phyloP scores from a whole-genome alignment of 2,888 invertebrate genomes.

The Amblyjoppa fuscipennis region DNA sequence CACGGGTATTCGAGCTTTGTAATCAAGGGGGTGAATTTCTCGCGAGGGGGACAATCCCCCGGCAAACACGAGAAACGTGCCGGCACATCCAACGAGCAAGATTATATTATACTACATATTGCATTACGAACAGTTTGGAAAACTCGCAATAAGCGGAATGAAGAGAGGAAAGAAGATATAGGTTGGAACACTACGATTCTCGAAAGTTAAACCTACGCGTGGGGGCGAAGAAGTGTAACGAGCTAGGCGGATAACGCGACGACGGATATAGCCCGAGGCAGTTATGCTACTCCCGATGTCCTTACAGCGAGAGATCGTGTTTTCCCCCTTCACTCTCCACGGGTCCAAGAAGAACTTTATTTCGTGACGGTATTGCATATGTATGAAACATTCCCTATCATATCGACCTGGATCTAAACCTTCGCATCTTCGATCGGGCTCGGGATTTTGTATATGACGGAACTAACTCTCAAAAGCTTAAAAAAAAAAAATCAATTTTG shows the following conservation, averaged over 20 bases:
- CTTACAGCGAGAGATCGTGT: slow-evolving; percentile 40
- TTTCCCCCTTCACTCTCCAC: slow-evolving; percentile 26
- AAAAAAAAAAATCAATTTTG: too few species aligned
- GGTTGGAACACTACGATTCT: not conserved
- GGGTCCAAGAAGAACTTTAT: slow-evolving; percentile 60
- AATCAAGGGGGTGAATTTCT: slow-evolving; percentile 35
- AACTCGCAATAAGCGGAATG: slow-evolving; percentile 34
- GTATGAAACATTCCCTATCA: not conserved
- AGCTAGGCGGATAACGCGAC: slow-evolving; percentile 20
- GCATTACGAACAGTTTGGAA: slow-evolving; percentile 27
- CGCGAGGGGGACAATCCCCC: slow-evolving; percentile 9
- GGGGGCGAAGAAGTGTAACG: slow-evolving; percentile 33
- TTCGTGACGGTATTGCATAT: slow-evolving; percentile 25
- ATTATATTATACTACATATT: slow-evolving; percentile 37
- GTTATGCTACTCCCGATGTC: slow-evolving; percentile 29
- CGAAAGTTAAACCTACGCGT: not conserved
- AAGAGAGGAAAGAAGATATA: not conserved
- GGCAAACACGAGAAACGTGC: slow-evolving; percentile 44
- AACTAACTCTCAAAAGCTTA: too few species aligned
- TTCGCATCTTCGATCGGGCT: too few species aligned
- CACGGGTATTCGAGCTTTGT: slow-evolving; percentile 24
- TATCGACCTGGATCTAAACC: too few species aligned
- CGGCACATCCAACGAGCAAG: slow-evolving; percentile 40
- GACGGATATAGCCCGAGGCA: not conserved
- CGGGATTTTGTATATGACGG: too few species aligned